These are phyloP conservation scores for Ditula angustiorana DNA, from an alignment of 2,888 invertebrate species.

Conservation along the genomic window DNA sequence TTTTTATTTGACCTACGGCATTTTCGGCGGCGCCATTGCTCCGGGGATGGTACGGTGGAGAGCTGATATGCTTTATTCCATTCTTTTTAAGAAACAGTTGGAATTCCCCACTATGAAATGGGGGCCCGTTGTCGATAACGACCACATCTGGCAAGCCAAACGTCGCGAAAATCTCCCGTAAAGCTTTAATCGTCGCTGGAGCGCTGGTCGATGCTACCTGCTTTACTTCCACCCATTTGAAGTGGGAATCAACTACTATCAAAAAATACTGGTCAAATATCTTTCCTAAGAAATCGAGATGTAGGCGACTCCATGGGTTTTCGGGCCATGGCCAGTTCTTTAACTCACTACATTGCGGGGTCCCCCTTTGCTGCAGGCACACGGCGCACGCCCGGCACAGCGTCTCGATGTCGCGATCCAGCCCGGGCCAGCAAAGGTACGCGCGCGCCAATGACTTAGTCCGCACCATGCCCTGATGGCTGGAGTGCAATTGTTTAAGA, in stretches of 20 bases:
- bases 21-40: background rate
- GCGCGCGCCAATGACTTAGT: background rate
- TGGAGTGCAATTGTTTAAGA: background rate
- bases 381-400: background rate
- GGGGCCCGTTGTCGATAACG: background rate
- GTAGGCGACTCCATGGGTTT: background rate
- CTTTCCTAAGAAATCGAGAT: background rate
- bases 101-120: background rate
- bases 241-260: background rate
- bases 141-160: background rate
- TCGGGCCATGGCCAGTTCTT: background rate
- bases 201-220: background rate
- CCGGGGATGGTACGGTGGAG: background rate
- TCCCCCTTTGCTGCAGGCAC: background rate
- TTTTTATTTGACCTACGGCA: background rate
- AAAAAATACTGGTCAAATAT: background rate
- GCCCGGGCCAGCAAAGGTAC: background rate
- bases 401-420: background rate
- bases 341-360: background rate
- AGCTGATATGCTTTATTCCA: background rate
- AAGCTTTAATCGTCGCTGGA: background rate
- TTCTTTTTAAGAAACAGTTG: background rate
- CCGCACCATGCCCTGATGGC: background rate
- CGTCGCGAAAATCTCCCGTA: background rate
- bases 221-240: background rate